Conservation (phyloP, 2,113 vertebrate genomes). For the Cynocephalus volans region DNA sequence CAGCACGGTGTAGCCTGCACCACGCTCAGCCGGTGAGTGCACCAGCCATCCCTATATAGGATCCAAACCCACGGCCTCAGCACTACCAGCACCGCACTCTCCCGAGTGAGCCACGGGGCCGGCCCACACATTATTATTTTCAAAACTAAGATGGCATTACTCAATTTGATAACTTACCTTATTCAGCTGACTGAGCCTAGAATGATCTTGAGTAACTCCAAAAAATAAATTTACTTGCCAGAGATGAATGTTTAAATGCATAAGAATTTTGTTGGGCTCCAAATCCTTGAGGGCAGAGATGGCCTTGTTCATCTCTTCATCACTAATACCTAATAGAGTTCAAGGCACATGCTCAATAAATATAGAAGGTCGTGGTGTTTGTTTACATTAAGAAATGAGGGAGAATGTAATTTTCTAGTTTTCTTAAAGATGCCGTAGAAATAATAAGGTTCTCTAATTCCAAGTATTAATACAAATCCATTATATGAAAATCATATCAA, state of each 20-base stretch:
- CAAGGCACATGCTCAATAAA: not conserved
- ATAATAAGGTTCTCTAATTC: not conserved
- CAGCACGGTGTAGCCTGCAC: too few species aligned
- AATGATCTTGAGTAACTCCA: constrained; percentile 34
- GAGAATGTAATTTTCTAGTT: not conserved
- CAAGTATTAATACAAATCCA: not conserved
- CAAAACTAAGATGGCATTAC: not conserved
- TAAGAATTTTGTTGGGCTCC: not conserved
- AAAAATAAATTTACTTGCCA: constrained; percentile 1
- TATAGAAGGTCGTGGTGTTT: not conserved
- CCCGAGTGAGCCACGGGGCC: too few species aligned
- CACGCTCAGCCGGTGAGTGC: too few species aligned
- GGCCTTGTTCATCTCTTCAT: not conserved
- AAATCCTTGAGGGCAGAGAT: not conserved
- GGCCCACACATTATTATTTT: constrained; percentile 2
- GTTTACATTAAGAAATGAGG: not conserved
- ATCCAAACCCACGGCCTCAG: too few species aligned
- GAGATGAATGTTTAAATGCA: not conserved
- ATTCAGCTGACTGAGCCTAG: not conserved
- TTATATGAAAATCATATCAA: not conserved
- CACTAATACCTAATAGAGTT: not conserved
- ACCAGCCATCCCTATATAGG: too few species aligned
- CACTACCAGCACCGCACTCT: too few species aligned
- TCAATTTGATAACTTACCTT: not conserved
- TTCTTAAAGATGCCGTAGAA: not conserved